phyloP scores from a whole-genome alignment of 2,113 vertebrate species.

The Datnioides undecimradiatus region DNA sequence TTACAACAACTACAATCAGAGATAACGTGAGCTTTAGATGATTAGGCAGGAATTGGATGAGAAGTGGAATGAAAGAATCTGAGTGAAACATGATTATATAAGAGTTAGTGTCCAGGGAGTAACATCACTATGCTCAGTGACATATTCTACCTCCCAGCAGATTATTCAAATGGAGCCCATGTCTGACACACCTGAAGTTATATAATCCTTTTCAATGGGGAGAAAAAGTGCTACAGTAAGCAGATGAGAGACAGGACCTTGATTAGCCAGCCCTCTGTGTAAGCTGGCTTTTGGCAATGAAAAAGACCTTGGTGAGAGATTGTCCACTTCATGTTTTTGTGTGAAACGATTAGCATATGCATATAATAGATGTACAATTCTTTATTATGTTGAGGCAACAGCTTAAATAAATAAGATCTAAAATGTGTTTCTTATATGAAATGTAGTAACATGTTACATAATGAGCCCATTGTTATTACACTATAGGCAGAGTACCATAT shows the following conservation, averaged over 20 bases:
- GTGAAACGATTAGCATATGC: constrained; percentile 10
- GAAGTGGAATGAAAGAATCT: constrained; percentile 6
- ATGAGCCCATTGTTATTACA: not conserved
- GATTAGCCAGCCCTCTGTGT: constrained; percentile 45
- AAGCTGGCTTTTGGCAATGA: constrained; percentile 42
- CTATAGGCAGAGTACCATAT: not conserved
- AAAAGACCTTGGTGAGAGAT: constrained; percentile 47
- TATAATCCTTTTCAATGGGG: constrained; percentile 48
- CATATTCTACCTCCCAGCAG: constrained; percentile 26
- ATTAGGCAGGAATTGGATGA: not conserved
- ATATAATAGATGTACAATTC: too few species aligned
- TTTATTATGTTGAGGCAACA: constrained; percentile 29
- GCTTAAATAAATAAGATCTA: constrained; percentile 29
- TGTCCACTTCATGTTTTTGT: constrained; percentile 19
- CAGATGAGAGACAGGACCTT: constrained; percentile 48
- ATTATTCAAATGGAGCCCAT: constrained; percentile 51
- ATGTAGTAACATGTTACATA: not conserved
- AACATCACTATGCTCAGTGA: constrained; percentile 31
- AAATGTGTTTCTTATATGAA: constrained; percentile 5
- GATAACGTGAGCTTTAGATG: not conserved
- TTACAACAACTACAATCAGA: not conserved
- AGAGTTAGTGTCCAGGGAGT: not conserved
- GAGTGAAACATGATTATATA: constrained; percentile 39
- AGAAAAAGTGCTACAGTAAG: constrained; percentile 47
- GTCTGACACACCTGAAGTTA: constrained; percentile 61